Evolutionary conservation across 2,888 invertebrate genomes (phyloP).

Genomic region (Uropetala carovei): DNA sequence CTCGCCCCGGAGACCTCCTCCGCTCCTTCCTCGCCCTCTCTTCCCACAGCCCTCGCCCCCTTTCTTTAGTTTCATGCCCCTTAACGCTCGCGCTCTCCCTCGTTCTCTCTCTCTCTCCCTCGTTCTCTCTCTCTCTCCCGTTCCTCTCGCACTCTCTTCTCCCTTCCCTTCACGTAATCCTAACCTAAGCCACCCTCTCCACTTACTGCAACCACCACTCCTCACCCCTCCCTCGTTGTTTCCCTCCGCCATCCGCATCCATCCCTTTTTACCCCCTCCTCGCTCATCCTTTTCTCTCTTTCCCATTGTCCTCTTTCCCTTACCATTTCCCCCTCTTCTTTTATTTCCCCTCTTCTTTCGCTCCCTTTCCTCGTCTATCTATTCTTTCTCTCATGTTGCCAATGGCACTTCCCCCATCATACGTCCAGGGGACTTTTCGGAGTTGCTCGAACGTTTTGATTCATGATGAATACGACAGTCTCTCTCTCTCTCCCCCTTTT

Average conservation of each 20-base stretch:
- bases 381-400: neutral
- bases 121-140: neutral
- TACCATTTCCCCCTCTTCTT: neutral
- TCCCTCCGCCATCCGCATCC: neutral
- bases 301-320: neutral
- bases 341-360: no score
- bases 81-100: neutral
- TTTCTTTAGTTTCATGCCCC: neutral
- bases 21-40: neutral
- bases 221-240: neutral
- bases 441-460: slow-evolving; percentile 62
- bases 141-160: neutral
- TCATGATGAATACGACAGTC: slow-evolving; percentile 60
- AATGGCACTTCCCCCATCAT: neutral
- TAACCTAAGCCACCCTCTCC: slow-evolving; percentile 57
- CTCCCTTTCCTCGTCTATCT: no score
- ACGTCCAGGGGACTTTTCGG: slow-evolving; percentile 57
- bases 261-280: neutral
- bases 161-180: slow-evolving; percentile 46
- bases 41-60: neutral
- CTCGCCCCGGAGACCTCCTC: neutral
- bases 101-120: neutral
- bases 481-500: neutral
- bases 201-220: slow-evolving; percentile 55
- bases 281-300: neutral